Evolutionary conservation across 2,797 vertebrate genomes (phyloP).

Genomic region (Helicolenus hilgendorfi): DNA sequence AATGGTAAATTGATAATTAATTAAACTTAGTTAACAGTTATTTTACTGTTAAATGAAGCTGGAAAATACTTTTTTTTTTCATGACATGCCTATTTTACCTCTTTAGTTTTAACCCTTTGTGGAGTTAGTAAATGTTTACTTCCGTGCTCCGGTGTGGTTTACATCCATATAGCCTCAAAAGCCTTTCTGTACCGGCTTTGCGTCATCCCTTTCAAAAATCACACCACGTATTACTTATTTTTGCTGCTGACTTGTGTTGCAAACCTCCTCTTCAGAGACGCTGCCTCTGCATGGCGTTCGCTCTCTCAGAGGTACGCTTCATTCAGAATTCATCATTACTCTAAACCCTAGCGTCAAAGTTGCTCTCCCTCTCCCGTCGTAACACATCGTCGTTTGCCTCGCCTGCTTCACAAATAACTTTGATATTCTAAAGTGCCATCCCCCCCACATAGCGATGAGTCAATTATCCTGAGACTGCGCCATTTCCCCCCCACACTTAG

Average conservation of each 20-base stretch:
- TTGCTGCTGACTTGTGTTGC: constrained; percentile 25
- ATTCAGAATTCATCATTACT: constrained; percentile 56
- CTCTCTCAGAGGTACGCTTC: constrained; percentile 35
- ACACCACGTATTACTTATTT: constrained; percentile 8
- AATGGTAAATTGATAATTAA: no score
- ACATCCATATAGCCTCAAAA: constrained; percentile 29
- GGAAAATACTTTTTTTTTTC: background rate
- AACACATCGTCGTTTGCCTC: constrained; percentile 28
- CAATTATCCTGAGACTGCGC: constrained; percentile 43
- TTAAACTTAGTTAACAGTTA: no score
- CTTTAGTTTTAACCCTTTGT: constrained; percentile 16
- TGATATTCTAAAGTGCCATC: constrained; percentile 20
- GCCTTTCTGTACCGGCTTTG: constrained; percentile 19
- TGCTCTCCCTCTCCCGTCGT: constrained; percentile 9
- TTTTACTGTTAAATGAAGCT: background rate
- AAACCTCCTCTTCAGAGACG: constrained; percentile 14
- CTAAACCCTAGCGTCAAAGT: constrained; percentile 33
- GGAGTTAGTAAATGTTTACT: constrained; percentile 45
- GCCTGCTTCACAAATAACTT: constrained; percentile 39
- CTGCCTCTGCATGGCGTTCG: constrained; percentile 14
- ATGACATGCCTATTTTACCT: constrained; percentile 14
- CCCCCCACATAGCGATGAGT: constrained; percentile 8
- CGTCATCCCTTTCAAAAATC: constrained; percentile 17
- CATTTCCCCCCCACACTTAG: background rate
- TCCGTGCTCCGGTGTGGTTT: constrained; percentile 27